Conservation (phyloP, 2,797 vertebrate genomes). For the Hydrolagus colliei region DNA sequence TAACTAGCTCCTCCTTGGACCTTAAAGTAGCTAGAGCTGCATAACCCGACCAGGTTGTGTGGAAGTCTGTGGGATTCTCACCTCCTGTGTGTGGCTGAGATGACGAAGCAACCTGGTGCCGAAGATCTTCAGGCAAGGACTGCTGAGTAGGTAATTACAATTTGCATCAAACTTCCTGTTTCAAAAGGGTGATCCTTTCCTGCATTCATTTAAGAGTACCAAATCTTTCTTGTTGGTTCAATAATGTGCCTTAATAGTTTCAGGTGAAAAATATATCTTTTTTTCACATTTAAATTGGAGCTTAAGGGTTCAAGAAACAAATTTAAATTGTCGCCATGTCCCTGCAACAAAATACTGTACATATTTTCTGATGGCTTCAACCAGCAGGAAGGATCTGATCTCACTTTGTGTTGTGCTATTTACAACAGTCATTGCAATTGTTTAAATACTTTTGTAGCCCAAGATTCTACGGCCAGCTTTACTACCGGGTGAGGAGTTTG, state of each 20-base stretch:
- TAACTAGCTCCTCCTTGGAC: not conserved
- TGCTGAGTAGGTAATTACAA: conserved; percentile 23
- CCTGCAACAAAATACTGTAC: not conserved
- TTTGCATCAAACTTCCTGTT: not conserved
- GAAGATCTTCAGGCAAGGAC: conserved; percentile 22
- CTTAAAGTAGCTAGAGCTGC: not conserved
- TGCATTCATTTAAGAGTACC: not conserved
- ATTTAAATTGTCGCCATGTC: conserved; percentile 10
- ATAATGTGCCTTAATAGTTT: not conserved
- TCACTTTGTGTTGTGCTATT: not conserved
- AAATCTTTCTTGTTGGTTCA: conserved; percentile 10
- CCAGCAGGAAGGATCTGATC: not conserved
- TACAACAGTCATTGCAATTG: not conserved
- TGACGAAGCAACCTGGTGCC: conserved; percentile 14
- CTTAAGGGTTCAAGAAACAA: not conserved
- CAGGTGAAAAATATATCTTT: not conserved
- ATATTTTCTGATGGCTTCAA: not conserved
- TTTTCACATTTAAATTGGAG: conserved; percentile 6
- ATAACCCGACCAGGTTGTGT: conserved; percentile 11
- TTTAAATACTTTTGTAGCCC: conserved; percentile 60
- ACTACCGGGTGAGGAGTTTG: conserved; percentile 88
- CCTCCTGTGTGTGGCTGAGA: not conserved
- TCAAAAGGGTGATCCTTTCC: conserved; percentile 8
- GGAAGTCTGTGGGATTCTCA: conserved; percentile 11
- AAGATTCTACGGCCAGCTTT: conserved; percentile 87